Evolutionary conservation across 2,797 vertebrate genomes (phyloP), one percentile per base, ranked within the genome.

Genomic region (Falco columbarius): DNA sequence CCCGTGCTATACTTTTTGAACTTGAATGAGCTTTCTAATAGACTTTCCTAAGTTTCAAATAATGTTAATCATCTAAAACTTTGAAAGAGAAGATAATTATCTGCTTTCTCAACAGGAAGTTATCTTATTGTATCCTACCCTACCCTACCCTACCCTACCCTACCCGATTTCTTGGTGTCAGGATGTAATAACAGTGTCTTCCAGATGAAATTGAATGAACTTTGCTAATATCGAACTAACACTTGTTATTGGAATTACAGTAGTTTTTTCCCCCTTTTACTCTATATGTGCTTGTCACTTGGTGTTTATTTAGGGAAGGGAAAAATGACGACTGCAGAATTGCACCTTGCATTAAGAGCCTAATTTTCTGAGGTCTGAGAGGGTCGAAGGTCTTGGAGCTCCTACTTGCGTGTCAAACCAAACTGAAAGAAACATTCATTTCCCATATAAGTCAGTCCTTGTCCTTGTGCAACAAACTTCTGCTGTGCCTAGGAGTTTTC

Each of bases 11-110:
- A 20, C 24, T 70, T 83, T 86, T 74, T 63, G 2, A 92, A 95
- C 89, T 96, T 67, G 81, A 94, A 82, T 85, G 80, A 91, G 44
- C 72, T 97, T 96, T 93, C 62, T 91, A 82, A 91, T 76, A 65
- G 58, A 72, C 70, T 89, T 85, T 42, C 21, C n/a, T 27, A 81
- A 79, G 68, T 90, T 97, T 85, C 68, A 82, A 54, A 67, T 95
- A 36, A 68, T 81, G n/a, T 93, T 95, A 82, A 81, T 95, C 5
- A 26, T 72, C 40, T 70, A 54, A 83, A 81, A 59, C 46, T 96
- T 76, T 20, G 90, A 23, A 89, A 62, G 32, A 77, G 27, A 83
- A 89, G 12, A 24, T 51, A 95, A 83, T 23, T 82, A 46, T 76
- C 44, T 76, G 21, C 58, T 81, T 94, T 65, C 34, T 67, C 38